Base-by-base conservation (phyloP, 2,113 vertebrate species). In the Tenrec ecaudatus region DNA sequence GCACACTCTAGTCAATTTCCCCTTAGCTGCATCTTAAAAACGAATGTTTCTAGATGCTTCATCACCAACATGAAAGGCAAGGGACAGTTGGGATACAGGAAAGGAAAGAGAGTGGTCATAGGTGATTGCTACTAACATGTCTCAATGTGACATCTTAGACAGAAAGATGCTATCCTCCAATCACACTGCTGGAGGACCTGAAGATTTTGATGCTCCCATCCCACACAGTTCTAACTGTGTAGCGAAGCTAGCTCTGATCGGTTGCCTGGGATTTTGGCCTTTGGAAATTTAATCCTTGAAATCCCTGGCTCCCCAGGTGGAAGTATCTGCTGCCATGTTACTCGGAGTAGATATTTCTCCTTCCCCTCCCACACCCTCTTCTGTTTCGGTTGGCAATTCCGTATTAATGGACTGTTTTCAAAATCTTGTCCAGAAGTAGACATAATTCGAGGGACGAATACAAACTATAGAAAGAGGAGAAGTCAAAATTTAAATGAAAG, bases 161-260 rank as follows among this genome's bases (percentile, higher is more conserved):
- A 80, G 69, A 96, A 82, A 73, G 47, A 53, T 53, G 47, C 11
- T 69, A 90, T 81, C 25, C 19, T 85, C 68, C 82, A 33, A 73
- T 23, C 29, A 88, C 47, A 33, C 36, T 20, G 5, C 58, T 87
- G 4, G 7, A 8, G 27, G 76, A 11, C 27, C 40, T 83, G 53
- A 64, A 16, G 29, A 58, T 90, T 89, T 43, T 79, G 57, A 92
- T 69, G 23, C 47, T 76, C 53, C 71, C 66, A 17, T 25, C 76
- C 25, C 31, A 62, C 60, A 22, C 60, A 19, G 17, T 62, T 22
- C 60, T 25, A 62, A 19, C 12, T 62, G 20, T 10, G 58, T 84
- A 71, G 66, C 91, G 88, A 91, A 71, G 33, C 77, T 86, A 29
- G 5, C 47, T 53, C 47, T 82, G 14, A 81, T 36, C 71, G 86